phyloP scores from a whole-genome alignment of 2,113 vertebrate species.

The Daphoenositta chrysoptera region DNA sequence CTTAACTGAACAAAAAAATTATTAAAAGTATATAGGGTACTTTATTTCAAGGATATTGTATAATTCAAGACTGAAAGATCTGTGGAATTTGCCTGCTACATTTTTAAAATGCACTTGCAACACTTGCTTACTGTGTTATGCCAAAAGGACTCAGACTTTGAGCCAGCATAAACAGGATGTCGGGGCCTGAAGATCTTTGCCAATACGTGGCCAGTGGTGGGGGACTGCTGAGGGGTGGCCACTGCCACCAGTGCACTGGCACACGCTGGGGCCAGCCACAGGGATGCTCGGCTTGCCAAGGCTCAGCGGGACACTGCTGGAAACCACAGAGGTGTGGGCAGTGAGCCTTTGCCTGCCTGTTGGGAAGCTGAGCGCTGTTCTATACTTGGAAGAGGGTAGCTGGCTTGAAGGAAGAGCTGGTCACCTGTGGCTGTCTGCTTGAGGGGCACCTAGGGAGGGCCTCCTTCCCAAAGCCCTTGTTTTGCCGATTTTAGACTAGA shows the following conservation, averaged over 20 bases:
- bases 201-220: fast-evolving
- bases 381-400: background rate
- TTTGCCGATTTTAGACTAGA: background rate
- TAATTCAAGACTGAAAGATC: background rate
- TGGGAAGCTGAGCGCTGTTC: background rate
- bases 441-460: background rate
- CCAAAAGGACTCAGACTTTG: background rate
- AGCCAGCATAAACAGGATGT: background rate
- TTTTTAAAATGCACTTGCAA: background rate
- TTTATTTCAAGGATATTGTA: background rate
- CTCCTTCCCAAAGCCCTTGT: background rate
- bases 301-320: background rate
- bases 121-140: background rate
- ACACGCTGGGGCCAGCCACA: background rate
- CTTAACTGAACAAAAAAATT: background rate
- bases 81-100: background rate
- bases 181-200: background rate
- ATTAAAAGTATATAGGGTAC: background rate
- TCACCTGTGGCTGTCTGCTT: background rate
- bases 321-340: background rate
- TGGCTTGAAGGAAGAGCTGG: background rate
- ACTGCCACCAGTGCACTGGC: background rate
- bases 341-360: background rate
- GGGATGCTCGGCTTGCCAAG: background rate
- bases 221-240: background rate